A percentile compares a stretch with the other conserved stretches of the same genome.
phyloP scores from a whole-genome alignment of 2,888 invertebrate species.

The Leptinotarsa peninsularis region DNA sequence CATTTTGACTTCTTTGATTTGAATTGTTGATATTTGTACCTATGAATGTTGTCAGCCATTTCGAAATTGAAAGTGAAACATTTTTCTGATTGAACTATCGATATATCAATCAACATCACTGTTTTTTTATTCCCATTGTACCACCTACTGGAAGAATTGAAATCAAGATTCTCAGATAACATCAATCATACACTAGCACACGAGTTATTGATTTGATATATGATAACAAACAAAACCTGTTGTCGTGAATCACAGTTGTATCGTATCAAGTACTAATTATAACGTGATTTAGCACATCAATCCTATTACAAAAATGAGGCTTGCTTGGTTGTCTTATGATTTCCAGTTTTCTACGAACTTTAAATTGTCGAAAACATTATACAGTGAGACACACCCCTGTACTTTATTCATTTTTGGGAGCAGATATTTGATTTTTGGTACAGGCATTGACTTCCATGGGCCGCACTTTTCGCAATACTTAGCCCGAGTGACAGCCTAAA shows the following conservation, averaged over 20 bases:
- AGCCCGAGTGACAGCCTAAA: no score
- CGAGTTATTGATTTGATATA: slow-evolving; percentile 3
- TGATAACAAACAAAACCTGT: neutral
- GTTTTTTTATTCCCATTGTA: neutral
- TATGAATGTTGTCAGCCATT: neutral
- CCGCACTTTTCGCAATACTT: no score
- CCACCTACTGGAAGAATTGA: neutral
- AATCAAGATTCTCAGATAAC: slow-evolving; percentile 11
- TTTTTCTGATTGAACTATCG: neutral
- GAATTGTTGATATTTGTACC: no score
- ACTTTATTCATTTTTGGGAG: no score
- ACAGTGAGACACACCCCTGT: no score
- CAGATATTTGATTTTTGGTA: no score
- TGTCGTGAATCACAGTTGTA: neutral
- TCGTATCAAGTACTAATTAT: neutral
- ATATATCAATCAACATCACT: neutral
- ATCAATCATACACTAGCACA: neutral
- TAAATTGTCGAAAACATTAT: no score
- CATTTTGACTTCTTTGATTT: no score
- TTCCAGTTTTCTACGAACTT: no score
- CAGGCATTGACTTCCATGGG: no score
- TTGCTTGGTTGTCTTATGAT: neutral
- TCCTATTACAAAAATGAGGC: neutral
- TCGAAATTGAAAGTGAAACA: neutral
- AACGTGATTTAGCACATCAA: slow-evolving; percentile 9